Base-by-base conservation (phyloP, 2,113 vertebrate species). In the Petroica traversi region DNA sequence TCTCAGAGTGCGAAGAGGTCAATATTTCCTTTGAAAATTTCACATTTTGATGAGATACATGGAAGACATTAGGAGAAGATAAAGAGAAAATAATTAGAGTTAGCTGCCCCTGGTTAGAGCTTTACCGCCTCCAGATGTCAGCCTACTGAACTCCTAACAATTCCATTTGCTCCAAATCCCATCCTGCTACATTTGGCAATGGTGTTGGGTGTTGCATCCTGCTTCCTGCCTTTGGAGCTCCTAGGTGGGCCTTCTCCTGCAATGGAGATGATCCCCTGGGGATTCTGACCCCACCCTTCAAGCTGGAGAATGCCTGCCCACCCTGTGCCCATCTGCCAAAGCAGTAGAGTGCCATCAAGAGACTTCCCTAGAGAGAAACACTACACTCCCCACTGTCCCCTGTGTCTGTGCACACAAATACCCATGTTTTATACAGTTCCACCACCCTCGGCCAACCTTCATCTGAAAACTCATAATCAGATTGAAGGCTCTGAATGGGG, bases 191-290 rank as follows among this genome's bases (percentile, higher is more conserved):
- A 11, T 43, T 31, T 73, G 54, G 45, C 1, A 0, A 23, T 8
- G 26, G 7, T 55, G 66, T 13, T 62, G 45, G 11, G 16, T 75
- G 26, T 33, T 74, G n/a, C 33, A 40, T 33, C 43, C 58, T 43
- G 46, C 49, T 69, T 61, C 58, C 23, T 40, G 57, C 29, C n/a
- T 19, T 61, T 19, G 2, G 61, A 57, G 33, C 11, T 66, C 38
- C 58, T 10, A 19, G 0, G 0, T 43, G 41, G 23, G 29, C 66
- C 31, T 46, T 18, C n/a, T 87, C 46, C 38, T 69, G 72, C 22
- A 41, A 8, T 7, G n/a, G 28, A 68, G 38, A 40, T 26, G 46
- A 26, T 41, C 12, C 26, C 31, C 14, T 0, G 0, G 13, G 16
- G 29, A 34, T 38, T 71, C 64, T 48, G 41, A 33, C 12, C 29